A percentile compares a stretch with the other conserved stretches of the same genome.
Conservation (phyloP, 2,113 vertebrate species). For the Spheniscus mendiculus region DNA sequence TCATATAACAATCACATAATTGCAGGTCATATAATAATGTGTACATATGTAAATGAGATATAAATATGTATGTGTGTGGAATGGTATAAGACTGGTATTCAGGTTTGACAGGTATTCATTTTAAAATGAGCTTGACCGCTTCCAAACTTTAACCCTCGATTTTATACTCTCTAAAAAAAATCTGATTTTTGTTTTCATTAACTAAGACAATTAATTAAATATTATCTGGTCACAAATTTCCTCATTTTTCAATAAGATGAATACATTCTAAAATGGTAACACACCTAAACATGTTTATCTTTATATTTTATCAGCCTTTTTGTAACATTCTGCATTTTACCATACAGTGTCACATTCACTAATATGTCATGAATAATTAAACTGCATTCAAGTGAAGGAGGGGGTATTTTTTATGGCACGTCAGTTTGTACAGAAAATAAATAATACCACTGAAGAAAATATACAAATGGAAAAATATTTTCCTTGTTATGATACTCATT, state of each 20-base stretch:
- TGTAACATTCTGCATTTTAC: neutral
- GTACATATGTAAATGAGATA: neutral
- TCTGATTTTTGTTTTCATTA: neutral
- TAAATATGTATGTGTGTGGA: neutral
- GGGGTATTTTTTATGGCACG: neutral
- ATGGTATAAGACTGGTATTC: neutral
- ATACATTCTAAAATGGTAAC: neutral
- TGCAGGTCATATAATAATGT: neutral
- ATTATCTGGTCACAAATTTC: neutral
- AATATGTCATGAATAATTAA: neutral
- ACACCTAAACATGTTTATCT: neutral
- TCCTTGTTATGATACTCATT: neutral
- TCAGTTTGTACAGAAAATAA: neutral
- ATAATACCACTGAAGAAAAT: neutral
- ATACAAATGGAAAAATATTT: neutral
- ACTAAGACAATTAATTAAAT: neutral
- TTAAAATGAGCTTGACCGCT: neutral
- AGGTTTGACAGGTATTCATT: neutral
- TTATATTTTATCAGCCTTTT: neutral
- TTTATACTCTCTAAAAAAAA: neutral
- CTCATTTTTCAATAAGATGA: neutral
- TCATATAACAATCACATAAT: neutral
- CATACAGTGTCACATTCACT: neutral
- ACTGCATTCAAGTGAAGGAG: neutral
- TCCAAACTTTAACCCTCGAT: neutral